Evolutionary conservation across 2,888 invertebrate genomes (phyloP).

Genomic region (Myopa testacea): DNA sequence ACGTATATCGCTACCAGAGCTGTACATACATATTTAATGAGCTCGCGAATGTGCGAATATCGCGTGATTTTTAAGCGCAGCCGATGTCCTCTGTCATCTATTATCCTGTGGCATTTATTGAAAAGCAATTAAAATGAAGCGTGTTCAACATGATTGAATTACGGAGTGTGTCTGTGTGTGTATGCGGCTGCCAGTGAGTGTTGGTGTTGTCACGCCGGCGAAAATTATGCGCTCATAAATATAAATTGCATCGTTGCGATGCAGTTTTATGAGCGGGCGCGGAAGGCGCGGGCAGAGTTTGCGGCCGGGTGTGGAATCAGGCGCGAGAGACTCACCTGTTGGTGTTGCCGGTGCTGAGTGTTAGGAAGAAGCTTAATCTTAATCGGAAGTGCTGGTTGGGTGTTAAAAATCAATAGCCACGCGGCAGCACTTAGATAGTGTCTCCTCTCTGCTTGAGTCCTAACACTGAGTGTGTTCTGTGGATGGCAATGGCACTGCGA

Average conservation of each 20-base stretch:
- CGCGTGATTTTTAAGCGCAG: constrained; percentile 16
- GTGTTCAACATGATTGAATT: constrained; percentile 35
- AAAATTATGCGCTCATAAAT: constrained; percentile 40
- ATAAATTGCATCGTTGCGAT: constrained; percentile 36
- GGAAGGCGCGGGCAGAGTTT: background rate
- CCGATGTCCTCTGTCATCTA: constrained; percentile 10
- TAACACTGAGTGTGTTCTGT: too few species aligned
- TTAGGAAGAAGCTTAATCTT: background rate
- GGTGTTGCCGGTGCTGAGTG: background rate
- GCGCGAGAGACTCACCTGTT: constrained; percentile 18
- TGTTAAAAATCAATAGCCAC: background rate
- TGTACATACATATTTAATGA: constrained; percentile 40
- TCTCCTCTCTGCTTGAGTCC: background rate
- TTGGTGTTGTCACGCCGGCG: constrained; percentile 16
- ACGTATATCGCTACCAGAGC: constrained; percentile 25
- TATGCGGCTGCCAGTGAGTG: background rate
- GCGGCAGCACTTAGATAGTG: too few species aligned
- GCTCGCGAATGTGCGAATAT: constrained; percentile 31
- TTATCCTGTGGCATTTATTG: constrained; percentile 55
- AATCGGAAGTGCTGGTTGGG: background rate
- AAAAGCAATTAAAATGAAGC: constrained; percentile 65
- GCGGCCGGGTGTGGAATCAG: background rate
- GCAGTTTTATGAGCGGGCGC: constrained; percentile 8
- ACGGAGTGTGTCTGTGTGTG: constrained; percentile 12
- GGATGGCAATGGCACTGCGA: constrained; percentile 17